Conservation (phyloP, 2,888 invertebrate species). For the Dryobotodes eremita region DNA sequence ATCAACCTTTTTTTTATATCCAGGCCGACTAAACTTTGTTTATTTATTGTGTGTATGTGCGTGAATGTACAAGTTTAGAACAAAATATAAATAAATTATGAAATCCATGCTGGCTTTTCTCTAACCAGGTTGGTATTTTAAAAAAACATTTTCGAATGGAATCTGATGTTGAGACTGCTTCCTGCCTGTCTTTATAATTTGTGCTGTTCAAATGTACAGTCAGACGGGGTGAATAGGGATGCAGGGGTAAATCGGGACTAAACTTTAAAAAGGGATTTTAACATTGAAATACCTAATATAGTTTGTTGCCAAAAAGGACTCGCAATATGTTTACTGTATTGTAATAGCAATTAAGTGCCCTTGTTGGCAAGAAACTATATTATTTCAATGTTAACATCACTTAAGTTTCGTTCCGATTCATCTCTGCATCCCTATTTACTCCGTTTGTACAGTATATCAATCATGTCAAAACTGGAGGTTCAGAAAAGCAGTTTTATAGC, state of each 20-base stretch:
- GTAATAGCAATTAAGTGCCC: too few relatives aligned
- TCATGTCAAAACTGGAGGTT: not conserved
- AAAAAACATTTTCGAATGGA: not conserved
- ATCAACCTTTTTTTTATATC: constrained; percentile 69
- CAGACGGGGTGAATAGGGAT: too few relatives aligned
- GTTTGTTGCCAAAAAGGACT: too few relatives aligned
- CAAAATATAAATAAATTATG: constrained; percentile 83
- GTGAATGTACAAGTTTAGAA: constrained; percentile 90
- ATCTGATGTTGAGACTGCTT: not conserved
- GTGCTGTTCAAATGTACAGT: not conserved
- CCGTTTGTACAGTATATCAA: not conserved
- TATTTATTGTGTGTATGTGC: constrained; percentile 88
- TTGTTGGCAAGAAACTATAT: too few relatives aligned
- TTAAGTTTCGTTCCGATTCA: too few relatives aligned
- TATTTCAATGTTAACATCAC: too few relatives aligned
- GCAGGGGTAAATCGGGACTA: too few relatives aligned
- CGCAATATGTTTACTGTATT: too few relatives aligned
- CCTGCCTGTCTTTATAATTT: not conserved
- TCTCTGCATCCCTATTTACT: too few relatives aligned
- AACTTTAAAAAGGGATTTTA: too few relatives aligned
- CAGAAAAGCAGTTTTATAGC: not conserved
- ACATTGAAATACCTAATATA: too few relatives aligned
- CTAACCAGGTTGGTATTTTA: constrained; percentile 2
- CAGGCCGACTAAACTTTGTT: constrained; percentile 78
- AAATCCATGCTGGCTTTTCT: constrained; percentile 63